Evolutionary conservation across 1,140 invertebrate species (phyloP).

Genomic region (Nasonia giraulti): DNA sequence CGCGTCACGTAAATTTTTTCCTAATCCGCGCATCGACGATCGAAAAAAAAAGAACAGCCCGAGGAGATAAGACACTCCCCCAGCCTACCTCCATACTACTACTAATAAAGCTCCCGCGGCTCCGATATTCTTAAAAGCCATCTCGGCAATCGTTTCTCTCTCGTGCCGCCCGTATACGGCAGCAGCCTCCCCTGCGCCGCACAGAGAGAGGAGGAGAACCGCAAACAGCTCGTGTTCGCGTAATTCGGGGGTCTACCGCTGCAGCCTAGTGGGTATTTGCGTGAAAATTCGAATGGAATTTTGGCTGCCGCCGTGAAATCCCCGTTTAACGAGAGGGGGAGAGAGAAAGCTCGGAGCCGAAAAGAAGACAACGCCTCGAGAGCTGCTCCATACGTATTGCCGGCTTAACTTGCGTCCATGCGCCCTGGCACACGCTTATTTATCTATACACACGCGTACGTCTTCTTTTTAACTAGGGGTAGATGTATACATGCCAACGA

Average conservation of each 20-base stretch:
- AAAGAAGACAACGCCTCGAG: background rate
- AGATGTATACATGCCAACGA: background rate
- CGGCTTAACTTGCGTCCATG: background rate
- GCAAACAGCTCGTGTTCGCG: slow-evolving; percentile 3
- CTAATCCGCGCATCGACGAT: background rate
- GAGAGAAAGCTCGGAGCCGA: background rate
- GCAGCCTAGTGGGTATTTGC: background rate
- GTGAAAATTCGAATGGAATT: slow-evolving; percentile 36
- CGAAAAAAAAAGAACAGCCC: no score
- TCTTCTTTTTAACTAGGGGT: background rate
- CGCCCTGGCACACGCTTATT: background rate
- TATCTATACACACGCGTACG: background rate
- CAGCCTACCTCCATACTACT: no score
- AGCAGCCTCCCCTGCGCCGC: background rate
- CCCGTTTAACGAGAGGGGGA: background rate
- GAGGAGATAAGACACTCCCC: background rate
- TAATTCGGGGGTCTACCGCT: slow-evolving; percentile 28
- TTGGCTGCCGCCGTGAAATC: background rate
- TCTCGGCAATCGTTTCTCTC: background rate
- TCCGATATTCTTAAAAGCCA: background rate
- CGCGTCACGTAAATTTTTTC: background rate
- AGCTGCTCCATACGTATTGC: background rate
- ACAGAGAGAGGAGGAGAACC: background rate
- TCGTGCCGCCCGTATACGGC: background rate
- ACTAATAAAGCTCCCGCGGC: no score